phyloP scores from a whole-genome alignment of 2,113 vertebrate genomes.

The Seriola aureovittata region DNA sequence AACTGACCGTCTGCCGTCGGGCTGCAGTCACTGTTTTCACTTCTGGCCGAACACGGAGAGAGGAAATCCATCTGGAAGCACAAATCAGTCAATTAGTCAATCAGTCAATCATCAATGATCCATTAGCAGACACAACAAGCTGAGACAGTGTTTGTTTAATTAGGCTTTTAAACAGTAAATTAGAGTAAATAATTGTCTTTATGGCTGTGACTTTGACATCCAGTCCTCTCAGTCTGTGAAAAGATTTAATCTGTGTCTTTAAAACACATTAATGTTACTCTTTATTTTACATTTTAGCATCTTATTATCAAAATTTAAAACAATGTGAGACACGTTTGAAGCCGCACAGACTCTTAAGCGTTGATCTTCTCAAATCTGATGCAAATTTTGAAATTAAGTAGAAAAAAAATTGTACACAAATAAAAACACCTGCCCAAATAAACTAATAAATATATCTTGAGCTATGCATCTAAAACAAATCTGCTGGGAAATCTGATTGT shows the following conservation, averaged over 20 bases:
- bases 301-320: background rate
- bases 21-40: conserved; percentile 54
- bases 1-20: conserved; percentile 60
- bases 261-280: background rate
- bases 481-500: background rate
- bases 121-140: background rate
- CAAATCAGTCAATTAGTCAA: background rate
- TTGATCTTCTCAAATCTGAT: background rate
- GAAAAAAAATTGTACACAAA: background rate
- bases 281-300: background rate
- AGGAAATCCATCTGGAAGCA: conserved; percentile 65
- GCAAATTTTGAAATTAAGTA: background rate
- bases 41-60: conserved; percentile 52
- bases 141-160: too few relatives aligned
- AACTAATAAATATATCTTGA: background rate
- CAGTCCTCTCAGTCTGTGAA: background rate
- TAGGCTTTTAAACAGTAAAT: background rate
- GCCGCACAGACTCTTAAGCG: too few relatives aligned
- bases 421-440: background rate
- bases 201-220: background rate
- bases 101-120: background rate
- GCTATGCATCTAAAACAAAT: background rate
- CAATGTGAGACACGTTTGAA: background rate
- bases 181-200: background rate
- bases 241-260: too few relatives aligned